Evolutionary conservation across 1,140 invertebrate species (phyloP).

Genomic region (Nasonia vitripennis): DNA sequence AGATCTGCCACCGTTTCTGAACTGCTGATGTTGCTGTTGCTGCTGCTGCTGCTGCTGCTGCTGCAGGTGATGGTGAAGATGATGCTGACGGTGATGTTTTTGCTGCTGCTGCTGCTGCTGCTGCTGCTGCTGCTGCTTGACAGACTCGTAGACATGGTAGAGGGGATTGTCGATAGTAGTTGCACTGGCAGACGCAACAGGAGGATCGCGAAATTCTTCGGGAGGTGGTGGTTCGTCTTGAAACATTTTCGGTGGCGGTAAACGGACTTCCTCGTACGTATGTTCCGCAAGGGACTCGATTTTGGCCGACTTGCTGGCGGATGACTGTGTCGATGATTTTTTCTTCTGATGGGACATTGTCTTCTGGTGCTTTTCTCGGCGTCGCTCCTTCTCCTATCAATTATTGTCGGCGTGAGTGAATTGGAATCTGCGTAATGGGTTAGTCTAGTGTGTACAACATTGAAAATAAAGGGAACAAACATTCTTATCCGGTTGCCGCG

Average conservation of each 20-base stretch:
- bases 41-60: slow-evolving; percentile 4
- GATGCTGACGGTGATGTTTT: neutral
- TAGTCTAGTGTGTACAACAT: too few species aligned
- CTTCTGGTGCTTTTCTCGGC: neutral
- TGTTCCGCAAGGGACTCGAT: slow-evolving; percentile 51
- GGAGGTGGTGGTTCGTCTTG: slow-evolving; percentile 86
- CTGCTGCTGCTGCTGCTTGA: slow-evolving; percentile 64
- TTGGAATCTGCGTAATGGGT: neutral
- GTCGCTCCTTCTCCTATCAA: slow-evolving; percentile 33
- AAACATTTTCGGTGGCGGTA: slow-evolving; percentile 90
- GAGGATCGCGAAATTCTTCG: slow-evolving; percentile 82
- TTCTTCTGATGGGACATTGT: neutral
- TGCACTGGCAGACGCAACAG: slow-evolving; percentile 64
- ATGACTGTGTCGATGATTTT: neutral
- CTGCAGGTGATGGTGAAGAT: neutral
- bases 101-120: slow-evolving; percentile 19
- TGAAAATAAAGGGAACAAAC: neutral
- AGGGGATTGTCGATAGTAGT: slow-evolving; percentile 84
- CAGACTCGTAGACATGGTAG: slow-evolving; percentile 87
- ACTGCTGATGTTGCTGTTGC: slow-evolving; percentile 19
- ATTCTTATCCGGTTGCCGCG: slow-evolving; percentile 74
- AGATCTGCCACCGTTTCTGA: slow-evolving; percentile 53
- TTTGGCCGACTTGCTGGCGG: neutral
- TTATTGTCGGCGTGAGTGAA: neutral
- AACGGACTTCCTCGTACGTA: slow-evolving; percentile 83